Evolutionary conservation across 1,140 invertebrate genomes (phyloP), one percentile per base, ranked within the genome.

Genomic region (Bombus vancouverensis): DNA sequence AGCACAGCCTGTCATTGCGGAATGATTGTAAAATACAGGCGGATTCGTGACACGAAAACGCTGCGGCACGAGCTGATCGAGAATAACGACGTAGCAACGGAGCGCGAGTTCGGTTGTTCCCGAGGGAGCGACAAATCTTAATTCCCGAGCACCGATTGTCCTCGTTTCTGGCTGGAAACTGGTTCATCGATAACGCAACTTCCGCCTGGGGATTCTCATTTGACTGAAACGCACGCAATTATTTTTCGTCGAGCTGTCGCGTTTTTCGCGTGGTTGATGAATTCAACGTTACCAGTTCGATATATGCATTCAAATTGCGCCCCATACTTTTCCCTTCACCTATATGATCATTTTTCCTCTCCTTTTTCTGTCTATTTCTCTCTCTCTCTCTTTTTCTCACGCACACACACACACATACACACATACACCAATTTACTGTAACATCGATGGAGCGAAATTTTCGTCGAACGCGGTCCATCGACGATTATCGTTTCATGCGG

Each of bases 61-160:
- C 34, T 12, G 15, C 34, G 71, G 42, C 22, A 28, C 22, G 28
- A 42, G 53, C 59, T 71, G 82, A 83, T 78, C 74, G 82, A 78
- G 82, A 42, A 22, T 39, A 57, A 68, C 42, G 44, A 32, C 44
- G 34, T 44, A 53, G 47, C 47, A 22, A 53, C 18, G 44, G 13
- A 25, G n/a, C 13, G 73, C 15, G n/a, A 3, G 34, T 57, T 42
- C 47, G 32, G 28, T 1, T 22, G 47, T 15, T 66, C 53, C 83
- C 78, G 9, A 5, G 77, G 70, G 77, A 81, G 77, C 68, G 34
- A 70, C 70, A 80, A 85, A 85, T 85, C 83, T 85, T 81, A 85
- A 85, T 85, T 85, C 77, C 34, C 68, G 53, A 4, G n/a, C 44
- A n/a, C 37, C 83, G 83, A 81, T 85, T 81, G 78, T 80, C 77